phyloP scores from a whole-genome alignment of 2,113 vertebrate species.

The Oncorhynchus masou region DNA sequence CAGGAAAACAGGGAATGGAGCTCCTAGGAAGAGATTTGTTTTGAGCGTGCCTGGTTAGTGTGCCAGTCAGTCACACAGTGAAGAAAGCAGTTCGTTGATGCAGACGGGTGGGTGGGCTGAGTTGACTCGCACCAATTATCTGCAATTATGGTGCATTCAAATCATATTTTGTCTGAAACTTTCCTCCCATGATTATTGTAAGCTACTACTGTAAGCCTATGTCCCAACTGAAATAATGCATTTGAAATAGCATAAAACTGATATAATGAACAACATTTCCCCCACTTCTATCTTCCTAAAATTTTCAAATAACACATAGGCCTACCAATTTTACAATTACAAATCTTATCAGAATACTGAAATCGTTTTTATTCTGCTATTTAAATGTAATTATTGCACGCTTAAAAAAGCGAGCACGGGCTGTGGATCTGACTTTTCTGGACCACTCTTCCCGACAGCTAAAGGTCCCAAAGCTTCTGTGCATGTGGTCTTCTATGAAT shows the following conservation, averaged over 20 bases:
- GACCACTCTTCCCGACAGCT: too few relatives aligned
- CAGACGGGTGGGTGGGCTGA: constrained; percentile 20
- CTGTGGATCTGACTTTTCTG: too few relatives aligned
- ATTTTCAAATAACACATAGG: neutral
- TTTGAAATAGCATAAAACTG: neutral
- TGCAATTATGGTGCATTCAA: constrained; percentile 17
- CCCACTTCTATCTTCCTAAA: neutral
- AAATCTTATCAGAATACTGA: neutral
- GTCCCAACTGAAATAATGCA: neutral
- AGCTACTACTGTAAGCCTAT: neutral
- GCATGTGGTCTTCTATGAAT: too few relatives aligned
- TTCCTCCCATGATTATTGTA: neutral
- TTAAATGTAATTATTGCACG: neutral
- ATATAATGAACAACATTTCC: neutral
- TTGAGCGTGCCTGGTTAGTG: too few relatives aligned
- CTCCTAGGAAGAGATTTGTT: neutral
- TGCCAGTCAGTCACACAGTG: neutral
- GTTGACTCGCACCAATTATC: neutral
- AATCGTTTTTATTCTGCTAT: neutral
- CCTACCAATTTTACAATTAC: neutral
- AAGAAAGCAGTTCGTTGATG: neutral
- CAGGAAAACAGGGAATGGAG: constrained; percentile 54
- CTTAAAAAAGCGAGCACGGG: neutral
- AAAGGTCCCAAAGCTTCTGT: too few relatives aligned
- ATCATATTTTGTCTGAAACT: neutral